Base-by-base conservation (phyloP, 2,113 vertebrate genomes). In the Pygoscelis antarcticus region DNA sequence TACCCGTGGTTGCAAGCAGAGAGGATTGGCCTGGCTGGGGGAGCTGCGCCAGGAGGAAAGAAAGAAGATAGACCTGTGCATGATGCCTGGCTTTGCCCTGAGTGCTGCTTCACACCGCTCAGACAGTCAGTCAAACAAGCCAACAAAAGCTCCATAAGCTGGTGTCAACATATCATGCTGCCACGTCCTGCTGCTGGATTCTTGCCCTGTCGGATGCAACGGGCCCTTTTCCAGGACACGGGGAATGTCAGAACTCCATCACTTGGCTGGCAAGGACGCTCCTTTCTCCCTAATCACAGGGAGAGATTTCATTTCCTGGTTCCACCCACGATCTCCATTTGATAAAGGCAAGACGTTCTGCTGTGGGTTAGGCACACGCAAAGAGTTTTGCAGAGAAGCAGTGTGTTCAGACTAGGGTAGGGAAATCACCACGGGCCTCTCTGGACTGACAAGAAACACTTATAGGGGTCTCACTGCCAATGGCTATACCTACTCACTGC, bases 291-390 rank as follows among this genome's bases (percentile, higher is more conserved):
- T 95, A 82, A 96, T 87, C 80, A 12, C 0, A 0, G 77, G 77
- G 44, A 89, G 94, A 91, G 89, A 95, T 94, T 97, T 92, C 36
- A 69, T 93, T 97, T 97, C 96, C 97, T 83, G 91, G 93, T 91
- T 96, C 96, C 86, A 1, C 94, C 97, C 93, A 89, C 95, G 93
- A 96, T 97, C 96, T 89, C 83, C 77, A 6, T 84, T 68, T 84
- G 96, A 95, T 95, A 93, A 71, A 79, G 58, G 40, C 40, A 26
- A 79, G 90, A 47, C 0, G 0, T 92, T 95, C 83, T 92, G 83
- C 91, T 91, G 72, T 49, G 49, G 89, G 69, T 87, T 95, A 68
- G 42, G 83, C 91, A 80, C 87, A 69, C 4, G 10, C 34, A 54
- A 54, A 64, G 80, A 38, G 34, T 25, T 90, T 47, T 91, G 44